These are phyloP conservation scores for Pluvianellus socialis DNA, from an alignment of 2,113 vertebrate species.

Conservation along the genomic window DNA sequence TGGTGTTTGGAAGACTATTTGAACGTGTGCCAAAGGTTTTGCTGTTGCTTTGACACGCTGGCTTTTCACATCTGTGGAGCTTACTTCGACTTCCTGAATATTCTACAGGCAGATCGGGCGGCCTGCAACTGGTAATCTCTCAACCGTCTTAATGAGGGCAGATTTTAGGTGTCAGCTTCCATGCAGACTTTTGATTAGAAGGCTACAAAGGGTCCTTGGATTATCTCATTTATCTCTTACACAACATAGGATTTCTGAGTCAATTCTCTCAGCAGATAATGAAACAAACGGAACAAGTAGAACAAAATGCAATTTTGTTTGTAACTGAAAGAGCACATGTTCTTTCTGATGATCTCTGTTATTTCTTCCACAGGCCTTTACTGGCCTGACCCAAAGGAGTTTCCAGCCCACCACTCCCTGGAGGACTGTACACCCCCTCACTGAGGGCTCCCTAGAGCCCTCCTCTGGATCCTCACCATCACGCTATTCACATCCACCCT, in stretches of 20 bases:
- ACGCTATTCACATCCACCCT: background rate
- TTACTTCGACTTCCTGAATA: slow-evolving; percentile 13
- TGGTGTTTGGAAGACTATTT: slow-evolving; percentile 13
- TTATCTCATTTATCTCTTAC: slow-evolving; percentile 26
- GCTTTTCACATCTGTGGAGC: slow-evolving; percentile 7
- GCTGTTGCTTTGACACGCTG: background rate
- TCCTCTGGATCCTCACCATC: background rate
- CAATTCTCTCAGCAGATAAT: background rate
- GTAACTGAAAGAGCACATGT: background rate
- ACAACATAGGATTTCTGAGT: slow-evolving; percentile 18
- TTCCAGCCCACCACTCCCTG: background rate
- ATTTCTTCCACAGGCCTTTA: background rate
- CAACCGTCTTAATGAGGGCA: slow-evolving; percentile 26
- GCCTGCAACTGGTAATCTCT: slow-evolving; percentile 21
- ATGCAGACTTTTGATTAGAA: slow-evolving; percentile 27
- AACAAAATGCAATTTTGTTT: slow-evolving; percentile 1
- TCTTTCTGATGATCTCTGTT: background rate
- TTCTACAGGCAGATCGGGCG: background rate
- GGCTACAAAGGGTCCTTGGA: slow-evolving; percentile 10
- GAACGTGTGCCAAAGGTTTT: slow-evolving; percentile 4
- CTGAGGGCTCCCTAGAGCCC: background rate
- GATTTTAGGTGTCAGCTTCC: slow-evolving; percentile 28
- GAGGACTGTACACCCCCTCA: background rate
- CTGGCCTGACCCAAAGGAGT: background rate
- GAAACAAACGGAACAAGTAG: background rate